These are phyloP conservation scores for Syndactyla subalaris DNA, from an alignment of 2,797 vertebrate species.

Conservation along the genomic window DNA sequence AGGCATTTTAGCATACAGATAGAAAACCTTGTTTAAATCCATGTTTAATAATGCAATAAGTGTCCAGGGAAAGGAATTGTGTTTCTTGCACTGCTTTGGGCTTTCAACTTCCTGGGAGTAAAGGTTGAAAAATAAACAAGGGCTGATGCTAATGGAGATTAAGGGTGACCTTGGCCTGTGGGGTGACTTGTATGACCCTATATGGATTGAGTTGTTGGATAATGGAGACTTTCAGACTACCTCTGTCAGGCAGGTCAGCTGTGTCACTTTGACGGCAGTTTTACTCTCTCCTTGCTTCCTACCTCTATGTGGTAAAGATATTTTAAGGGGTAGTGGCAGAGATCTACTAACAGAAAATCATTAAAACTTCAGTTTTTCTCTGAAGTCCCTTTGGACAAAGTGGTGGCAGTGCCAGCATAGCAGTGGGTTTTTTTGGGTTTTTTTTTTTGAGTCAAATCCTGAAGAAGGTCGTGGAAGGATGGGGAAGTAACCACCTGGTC, in stretches of 20 bases:
- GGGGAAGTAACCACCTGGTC: not conserved
- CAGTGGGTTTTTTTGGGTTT: not conserved
- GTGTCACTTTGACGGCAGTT: not conserved
- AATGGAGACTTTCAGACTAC: not conserved
- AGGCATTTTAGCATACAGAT: not conserved
- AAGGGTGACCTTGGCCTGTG: slow-evolving; percentile 18
- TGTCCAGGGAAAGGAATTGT: slow-evolving; percentile 27
- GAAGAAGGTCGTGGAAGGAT: not conserved
- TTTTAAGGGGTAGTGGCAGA: not conserved
- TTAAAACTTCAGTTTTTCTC: not conserved
- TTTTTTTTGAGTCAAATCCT: not conserved
- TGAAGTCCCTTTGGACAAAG: not conserved
- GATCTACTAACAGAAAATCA: not conserved
- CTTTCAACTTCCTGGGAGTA: slow-evolving; percentile 27
- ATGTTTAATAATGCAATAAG: slow-evolving; percentile 40
- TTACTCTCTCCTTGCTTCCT: not conserved
- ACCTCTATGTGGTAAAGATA: not conserved
- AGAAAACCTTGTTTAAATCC: slow-evolving; percentile 44
- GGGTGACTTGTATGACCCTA: not conserved
- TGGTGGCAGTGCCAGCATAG: not conserved
- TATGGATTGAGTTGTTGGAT: not conserved
- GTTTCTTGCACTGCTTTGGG: not conserved
- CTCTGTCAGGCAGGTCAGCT: not conserved
- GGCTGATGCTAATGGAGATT: not conserved
- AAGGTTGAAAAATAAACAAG: slow-evolving; percentile 34